phyloP scores from a whole-genome alignment of 2,797 vertebrate genomes.

The Fistularia tabacaria region DNA sequence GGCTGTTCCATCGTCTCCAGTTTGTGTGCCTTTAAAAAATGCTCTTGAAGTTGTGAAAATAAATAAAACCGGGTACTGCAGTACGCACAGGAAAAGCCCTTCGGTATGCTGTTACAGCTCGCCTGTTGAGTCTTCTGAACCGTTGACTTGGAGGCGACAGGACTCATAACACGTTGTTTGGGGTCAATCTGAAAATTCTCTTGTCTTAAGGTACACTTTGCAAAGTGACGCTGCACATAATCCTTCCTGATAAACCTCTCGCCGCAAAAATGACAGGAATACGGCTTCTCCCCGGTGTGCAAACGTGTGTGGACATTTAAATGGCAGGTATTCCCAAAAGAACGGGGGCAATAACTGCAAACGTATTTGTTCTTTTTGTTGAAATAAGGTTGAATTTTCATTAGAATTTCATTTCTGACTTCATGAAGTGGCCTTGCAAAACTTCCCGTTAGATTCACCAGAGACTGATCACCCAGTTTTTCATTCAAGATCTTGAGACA shows the following conservation, averaged over 20 bases:
- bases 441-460: slow-evolving; percentile 27
- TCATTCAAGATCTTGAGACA: slow-evolving; percentile 43
- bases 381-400: slow-evolving; percentile 57
- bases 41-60: slow-evolving; percentile 80
- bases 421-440: slow-evolving; percentile 22
- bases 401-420: slow-evolving; percentile 49
- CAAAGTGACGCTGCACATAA: slow-evolving; percentile 70
- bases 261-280: slow-evolving; percentile 69
- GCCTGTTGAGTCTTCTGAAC: background rate
- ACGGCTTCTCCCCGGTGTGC: slow-evolving; percentile 78
- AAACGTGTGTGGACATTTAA: slow-evolving; percentile 66
- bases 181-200: background rate
- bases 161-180: background rate
- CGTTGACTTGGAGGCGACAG: slow-evolving; percentile 20
- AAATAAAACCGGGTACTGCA: slow-evolving; percentile 74
- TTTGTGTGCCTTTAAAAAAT: slow-evolving; percentile 72
- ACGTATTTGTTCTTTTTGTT: slow-evolving; percentile 58
- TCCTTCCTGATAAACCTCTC: slow-evolving; percentile 74
- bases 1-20: slow-evolving; percentile 48
- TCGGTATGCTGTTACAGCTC: slow-evolving; percentile 11
- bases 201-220: slow-evolving; percentile 58
- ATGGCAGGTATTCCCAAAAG: slow-evolving; percentile 58
- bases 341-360: slow-evolving; percentile 73
- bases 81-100: slow-evolving; percentile 76
- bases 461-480: slow-evolving; percentile 5